Conservation (phyloP, 1,140 invertebrate species). For the Polyergus mexicanus region DNA sequence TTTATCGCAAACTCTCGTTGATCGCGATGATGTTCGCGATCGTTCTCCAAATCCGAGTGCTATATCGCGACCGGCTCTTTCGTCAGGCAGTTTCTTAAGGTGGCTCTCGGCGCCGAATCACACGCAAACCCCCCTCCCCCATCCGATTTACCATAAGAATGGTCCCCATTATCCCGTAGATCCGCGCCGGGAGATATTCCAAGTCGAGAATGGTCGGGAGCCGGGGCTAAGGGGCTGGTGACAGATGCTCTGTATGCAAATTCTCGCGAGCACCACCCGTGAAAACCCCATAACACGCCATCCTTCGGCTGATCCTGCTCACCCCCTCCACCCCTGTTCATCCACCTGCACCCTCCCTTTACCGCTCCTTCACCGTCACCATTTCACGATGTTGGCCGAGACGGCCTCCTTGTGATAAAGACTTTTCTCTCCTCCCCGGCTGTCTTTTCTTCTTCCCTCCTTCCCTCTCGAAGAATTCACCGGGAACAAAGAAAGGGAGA, state of each 20-base stretch:
- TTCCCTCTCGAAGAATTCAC: slow-evolving; percentile 6
- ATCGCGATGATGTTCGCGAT: neutral
- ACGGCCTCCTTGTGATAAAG: slow-evolving; percentile 76
- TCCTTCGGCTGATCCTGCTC: slow-evolving; percentile 66
- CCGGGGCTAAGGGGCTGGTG: slow-evolving; percentile 84
- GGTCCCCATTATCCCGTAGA: slow-evolving; percentile 85
- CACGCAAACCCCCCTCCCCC: slow-evolving; percentile 70
- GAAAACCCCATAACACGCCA: slow-evolving; percentile 79
- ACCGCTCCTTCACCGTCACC: slow-evolving; percentile 66
- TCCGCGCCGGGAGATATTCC: slow-evolving; percentile 82
- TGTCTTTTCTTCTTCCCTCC: slow-evolving; percentile 12
- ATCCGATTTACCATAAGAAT: slow-evolving; percentile 85
- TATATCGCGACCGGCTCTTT: slow-evolving; percentile 55
- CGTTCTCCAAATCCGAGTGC: neutral
- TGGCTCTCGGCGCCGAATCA: slow-evolving; percentile 71
- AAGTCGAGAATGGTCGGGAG: slow-evolving; percentile 83
- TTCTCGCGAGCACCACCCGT: slow-evolving; percentile 80
- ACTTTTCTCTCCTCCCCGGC: slow-evolving; percentile 70
- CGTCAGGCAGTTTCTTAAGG: slow-evolving; percentile 46
- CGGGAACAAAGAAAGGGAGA: slow-evolving; percentile 76
- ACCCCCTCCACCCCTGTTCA: slow-evolving; percentile 51
- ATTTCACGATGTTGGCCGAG: slow-evolving; percentile 65
- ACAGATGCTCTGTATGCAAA: slow-evolving; percentile 87
- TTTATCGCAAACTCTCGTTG: neutral
- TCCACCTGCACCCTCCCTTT: slow-evolving; percentile 70